Base-by-base conservation (phyloP, 2,797 vertebrate genomes). In the Helicolenus hilgendorfi region DNA sequence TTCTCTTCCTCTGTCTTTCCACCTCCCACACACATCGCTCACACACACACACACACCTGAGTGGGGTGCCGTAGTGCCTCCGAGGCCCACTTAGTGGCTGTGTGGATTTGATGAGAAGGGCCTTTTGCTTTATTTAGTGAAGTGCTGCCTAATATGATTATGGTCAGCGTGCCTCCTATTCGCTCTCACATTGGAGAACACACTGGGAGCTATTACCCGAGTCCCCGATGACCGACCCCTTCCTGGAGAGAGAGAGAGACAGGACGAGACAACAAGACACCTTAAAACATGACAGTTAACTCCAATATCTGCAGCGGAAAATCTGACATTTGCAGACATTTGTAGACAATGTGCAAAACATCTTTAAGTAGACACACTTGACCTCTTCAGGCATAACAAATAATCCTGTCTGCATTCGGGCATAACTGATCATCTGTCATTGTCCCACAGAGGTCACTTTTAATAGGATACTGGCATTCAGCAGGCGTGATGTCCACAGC, bases 121-220 rank as follows among this genome's bases (percentile, higher is more conserved):
- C 90, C 81, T 91, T 96, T 94, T 95, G 86, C 93, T 95, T 97
- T 96, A 97, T 96, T 97, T 96, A 96, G 91, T 97, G 95, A 97
- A 97, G 97, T 97, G 97, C 96, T 96, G 90, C 94, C 94, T 97
- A 96, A 97, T 96, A 91, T 96, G 93, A 97, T 97, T 96, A 96
- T 86, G 87, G 95, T 94, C 92, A 94, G 92, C 93, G 89, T 75
- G 92, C 86, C 79, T 89, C 76, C 81, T 81, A 71, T 70, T 91
- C 81, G 63, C 81, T 81, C 38, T 88, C 87, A 84, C 91, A 79
- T 62, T 80, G 86, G 83, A 77, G 75, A 85, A 84, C 92, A 91
- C 87, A 86, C 81, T 58, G 85, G 89, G 90, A 92, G 90, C 92
- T 84, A 92, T 94, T 96, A 94, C 89, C 80, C 69, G 41, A 92